These are phyloP conservation scores for Mobula birostris DNA, from an alignment of 2,113 vertebrate genomes.

Conservation along the genomic window DNA sequence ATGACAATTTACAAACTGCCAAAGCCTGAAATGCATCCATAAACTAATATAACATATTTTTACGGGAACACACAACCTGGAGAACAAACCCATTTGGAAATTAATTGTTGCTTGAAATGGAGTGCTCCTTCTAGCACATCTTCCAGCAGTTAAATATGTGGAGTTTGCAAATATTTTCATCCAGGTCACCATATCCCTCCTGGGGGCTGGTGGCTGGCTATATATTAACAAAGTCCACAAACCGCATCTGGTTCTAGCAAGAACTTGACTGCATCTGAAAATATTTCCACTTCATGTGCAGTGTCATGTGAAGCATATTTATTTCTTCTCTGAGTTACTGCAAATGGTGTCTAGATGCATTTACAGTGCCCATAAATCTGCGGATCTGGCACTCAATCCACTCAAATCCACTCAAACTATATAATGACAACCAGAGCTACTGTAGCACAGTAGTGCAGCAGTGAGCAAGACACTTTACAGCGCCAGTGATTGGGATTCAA, in stretches of 20 bases:
- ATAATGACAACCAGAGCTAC: conserved; percentile 11
- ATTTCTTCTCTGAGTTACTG: not conserved
- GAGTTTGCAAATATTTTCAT: not conserved
- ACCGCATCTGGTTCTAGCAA: not conserved
- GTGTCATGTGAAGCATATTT: not conserved
- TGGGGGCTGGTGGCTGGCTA: not conserved
- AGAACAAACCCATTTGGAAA: conserved; percentile 5
- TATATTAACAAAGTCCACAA: not conserved
- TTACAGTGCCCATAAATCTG: not conserved
- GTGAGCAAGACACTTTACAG: no score
- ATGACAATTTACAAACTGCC: not conserved
- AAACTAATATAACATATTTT: not conserved
- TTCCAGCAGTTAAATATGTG: not conserved
- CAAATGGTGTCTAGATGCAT: not conserved
- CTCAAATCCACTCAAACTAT: not conserved
- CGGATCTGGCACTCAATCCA: not conserved
- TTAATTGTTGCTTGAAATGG: not conserved
- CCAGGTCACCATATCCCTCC: not conserved
- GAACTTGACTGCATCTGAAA: not conserved
- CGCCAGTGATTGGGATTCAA: no score
- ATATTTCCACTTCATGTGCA: not conserved
- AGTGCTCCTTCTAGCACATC: not conserved
- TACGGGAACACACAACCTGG: not conserved
- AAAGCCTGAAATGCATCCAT: not conserved
- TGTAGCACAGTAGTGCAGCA: not conserved